A percentile compares a stretch with the other conserved stretches of the same genome.
Evolutionary conservation across 2,888 invertebrate species (phyloP).

Genomic region (Vesta saturnalis): DNA sequence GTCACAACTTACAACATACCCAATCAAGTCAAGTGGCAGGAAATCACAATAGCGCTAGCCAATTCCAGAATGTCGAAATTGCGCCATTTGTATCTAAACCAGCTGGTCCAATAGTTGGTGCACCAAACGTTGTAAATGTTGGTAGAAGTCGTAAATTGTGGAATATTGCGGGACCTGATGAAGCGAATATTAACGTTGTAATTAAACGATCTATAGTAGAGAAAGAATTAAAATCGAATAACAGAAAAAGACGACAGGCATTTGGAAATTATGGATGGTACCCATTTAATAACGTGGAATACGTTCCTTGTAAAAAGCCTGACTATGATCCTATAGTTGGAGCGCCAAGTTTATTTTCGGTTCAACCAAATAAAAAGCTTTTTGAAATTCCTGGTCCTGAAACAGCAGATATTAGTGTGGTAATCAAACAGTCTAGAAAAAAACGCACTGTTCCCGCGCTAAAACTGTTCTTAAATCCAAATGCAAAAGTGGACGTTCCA

Average conservation of each 20-base stretch:
- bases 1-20: not conserved
- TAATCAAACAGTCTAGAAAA: not conserved
- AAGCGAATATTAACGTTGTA: no score
- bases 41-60: conserved; percentile 19
- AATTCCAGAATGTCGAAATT: conserved; percentile 1
- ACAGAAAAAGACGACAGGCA: not conserved
- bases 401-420: not conserved
- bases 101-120: conserved; percentile 7
- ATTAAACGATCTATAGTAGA: no score
- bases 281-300: not conserved
- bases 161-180: not conserved
- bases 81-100: not conserved
- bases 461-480: conserved; percentile 51
- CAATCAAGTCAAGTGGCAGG: conserved; percentile 12
- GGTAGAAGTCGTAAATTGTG: not conserved
- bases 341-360: conserved; percentile 16
- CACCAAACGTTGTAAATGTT: not conserved
- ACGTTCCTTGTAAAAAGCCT: conserved; percentile 3
- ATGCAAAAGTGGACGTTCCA: conserved; percentile 55
- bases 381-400: not conserved
- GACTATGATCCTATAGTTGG: conserved; percentile 9
- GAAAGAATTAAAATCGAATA: no score
- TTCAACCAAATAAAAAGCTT: not conserved
- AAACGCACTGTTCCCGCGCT: conserved; percentile 43
- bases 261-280: no score